Conservation (phyloP, 1,140 invertebrate genomes). For the Catajapyx aquilonaris region DNA sequence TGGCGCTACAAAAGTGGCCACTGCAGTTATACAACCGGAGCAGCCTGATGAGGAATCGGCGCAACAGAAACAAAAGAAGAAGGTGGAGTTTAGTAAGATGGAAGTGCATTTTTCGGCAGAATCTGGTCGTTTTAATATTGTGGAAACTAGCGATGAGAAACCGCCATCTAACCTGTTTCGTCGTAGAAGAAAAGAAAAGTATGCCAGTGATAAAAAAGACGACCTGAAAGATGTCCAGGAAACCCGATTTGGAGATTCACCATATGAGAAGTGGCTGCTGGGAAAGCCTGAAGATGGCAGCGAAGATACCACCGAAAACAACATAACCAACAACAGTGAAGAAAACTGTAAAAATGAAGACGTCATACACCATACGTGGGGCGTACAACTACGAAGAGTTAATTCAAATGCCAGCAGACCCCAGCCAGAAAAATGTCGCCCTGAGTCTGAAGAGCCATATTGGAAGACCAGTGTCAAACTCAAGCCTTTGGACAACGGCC, state of each 20-base stretch:
- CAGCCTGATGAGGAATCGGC: too few species aligned
- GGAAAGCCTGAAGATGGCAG: conserved; percentile 9
- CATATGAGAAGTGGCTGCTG: conserved; percentile 23
- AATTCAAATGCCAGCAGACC: too few species aligned
- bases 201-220: not conserved
- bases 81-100: conserved; percentile 64
- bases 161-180: conserved; percentile 57
- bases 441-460: too few species aligned
- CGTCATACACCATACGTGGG: conserved; percentile 17
- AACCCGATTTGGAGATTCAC: conserved; percentile 28
- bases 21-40: too few species aligned
- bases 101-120: conserved; percentile 69
- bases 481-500: too few species aligned
- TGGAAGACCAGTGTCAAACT: too few species aligned
- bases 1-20: too few species aligned
- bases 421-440: too few species aligned
- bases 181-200: conserved; percentile 21
- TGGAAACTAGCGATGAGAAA: conserved; percentile 65
- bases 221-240: conserved; percentile 18
- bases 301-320: not conserved
- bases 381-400: conserved; percentile 21
- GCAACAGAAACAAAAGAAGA: too few species aligned
- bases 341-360: not conserved
- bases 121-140: conserved; percentile 58
- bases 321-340: not conserved